Conservation (phyloP, 1,140 invertebrate genomes). For the Coptotermes formosanus region DNA sequence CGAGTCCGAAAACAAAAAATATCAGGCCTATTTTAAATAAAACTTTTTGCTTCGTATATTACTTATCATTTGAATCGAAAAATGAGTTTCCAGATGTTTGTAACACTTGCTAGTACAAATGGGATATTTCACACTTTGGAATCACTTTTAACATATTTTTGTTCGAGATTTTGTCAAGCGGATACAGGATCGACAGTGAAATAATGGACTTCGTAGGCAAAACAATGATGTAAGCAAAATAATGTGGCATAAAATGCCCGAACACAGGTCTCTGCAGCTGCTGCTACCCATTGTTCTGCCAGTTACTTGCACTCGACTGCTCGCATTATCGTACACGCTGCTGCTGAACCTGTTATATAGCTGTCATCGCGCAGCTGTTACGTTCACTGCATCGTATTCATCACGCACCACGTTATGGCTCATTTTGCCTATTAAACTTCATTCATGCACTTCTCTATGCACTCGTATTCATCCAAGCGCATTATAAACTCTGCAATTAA, state of each 20-base stretch:
- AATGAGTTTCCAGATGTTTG: too few species aligned
- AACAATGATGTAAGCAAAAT: not conserved
- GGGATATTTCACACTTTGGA: too few species aligned
- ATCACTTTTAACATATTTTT: too few species aligned
- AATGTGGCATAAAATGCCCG: not conserved
- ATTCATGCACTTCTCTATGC: conserved; percentile 16
- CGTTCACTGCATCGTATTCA: conserved; percentile 5
- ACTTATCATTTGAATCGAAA: too few species aligned
- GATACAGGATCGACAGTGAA: too few species aligned
- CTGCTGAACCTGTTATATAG: not conserved
- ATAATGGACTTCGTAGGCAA: not conserved
- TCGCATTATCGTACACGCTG: not conserved
- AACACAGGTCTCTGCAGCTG: not conserved
- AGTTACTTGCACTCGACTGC: not conserved
- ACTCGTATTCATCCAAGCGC: not conserved
- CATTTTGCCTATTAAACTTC: conserved; percentile 19
- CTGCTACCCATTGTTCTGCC: not conserved
- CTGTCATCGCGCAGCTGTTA: not conserved
- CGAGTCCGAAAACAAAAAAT: too few species aligned
- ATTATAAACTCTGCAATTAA: conserved; percentile 1
- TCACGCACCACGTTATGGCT: not conserved
- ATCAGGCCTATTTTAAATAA: too few species aligned
- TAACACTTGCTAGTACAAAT: too few species aligned
- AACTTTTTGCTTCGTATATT: too few species aligned
- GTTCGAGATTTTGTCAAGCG: too few species aligned